These are phyloP conservation scores for Sarotherodon lohbergeri DNA, from an alignment of 2,113 vertebrate genomes.

Conservation along the genomic window DNA sequence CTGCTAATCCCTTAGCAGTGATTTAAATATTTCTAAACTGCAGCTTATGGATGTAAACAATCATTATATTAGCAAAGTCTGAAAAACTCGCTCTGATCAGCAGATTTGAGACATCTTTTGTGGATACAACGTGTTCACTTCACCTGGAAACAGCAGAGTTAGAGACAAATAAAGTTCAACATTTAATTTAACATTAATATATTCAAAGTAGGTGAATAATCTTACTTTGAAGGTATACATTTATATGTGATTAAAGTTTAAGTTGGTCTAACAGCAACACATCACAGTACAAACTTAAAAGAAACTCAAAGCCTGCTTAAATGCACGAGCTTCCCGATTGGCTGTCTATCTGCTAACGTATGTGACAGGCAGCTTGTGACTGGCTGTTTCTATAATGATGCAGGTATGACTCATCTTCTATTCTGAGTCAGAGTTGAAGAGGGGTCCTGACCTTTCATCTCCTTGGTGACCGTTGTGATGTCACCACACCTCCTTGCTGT, in stretches of 20 bases:
- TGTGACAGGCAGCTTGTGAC: background rate
- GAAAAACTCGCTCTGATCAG: background rate
- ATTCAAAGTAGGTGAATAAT: background rate
- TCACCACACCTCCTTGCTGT: background rate
- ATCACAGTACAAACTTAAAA: background rate
- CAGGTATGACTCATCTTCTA: slow-evolving; percentile 58
- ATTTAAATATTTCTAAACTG: background rate
- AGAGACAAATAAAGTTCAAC: background rate
- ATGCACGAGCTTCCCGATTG: background rate
- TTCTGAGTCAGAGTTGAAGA: slow-evolving; percentile 36
- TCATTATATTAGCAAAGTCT: background rate
- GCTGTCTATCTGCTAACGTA: background rate
- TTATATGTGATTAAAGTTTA: background rate
- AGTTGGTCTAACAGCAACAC: background rate
- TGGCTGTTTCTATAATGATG: slow-evolving; percentile 21
- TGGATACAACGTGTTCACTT: background rate
- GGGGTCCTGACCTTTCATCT: slow-evolving; percentile 48
- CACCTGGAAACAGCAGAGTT: background rate
- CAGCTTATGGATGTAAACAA: background rate
- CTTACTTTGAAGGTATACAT: background rate
- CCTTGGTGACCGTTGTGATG: slow-evolving; percentile 52
- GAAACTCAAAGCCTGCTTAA: background rate
- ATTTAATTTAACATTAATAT: background rate
- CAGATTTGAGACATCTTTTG: background rate
- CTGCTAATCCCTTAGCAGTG: background rate